Evolutionary conservation across 1,140 invertebrate species (phyloP), one percentile per base, ranked within the genome.

Genomic region (Zelostemma sp.): DNA sequence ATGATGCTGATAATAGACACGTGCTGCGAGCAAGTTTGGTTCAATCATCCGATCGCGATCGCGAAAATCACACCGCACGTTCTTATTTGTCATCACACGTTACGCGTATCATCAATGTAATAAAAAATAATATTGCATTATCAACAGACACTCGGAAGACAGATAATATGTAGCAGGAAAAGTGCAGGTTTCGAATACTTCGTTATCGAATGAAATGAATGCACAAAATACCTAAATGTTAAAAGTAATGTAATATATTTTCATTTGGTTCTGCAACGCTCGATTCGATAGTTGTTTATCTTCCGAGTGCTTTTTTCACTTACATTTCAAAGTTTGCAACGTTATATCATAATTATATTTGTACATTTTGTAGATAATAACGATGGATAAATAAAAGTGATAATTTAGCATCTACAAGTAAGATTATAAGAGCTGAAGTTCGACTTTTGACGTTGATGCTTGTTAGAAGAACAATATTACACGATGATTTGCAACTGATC

Each of bases 361-460:
- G 40, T 41, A 14, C 40, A 41, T 41, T 41, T 41, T 41, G 40
- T 41, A 41, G 40, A 41, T 41, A 41, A 41, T 41, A 41, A 41
- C 15, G 15, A 38, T 38, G 35, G 15, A 41, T 12, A 41, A 41
- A 15, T 12, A 41, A 41, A 41, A 41, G 40, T 41, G 40, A 41
- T 41, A 41, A 41, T 15, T 15, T 41, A 41, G 40, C 40, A 11
- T 41, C 40, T 41, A 41, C 40, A 41, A 41, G 11, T 41, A 14
- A 41, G 6, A 41, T 15, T 41, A 15, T 41, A 41, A 41, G 35
- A 38, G 40, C 40, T 14, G 40, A 41, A 41, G 40, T 41, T 41
- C 40, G 40, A 41, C 40, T 41, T 38, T 41, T 41, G 40, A 41
- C 40, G 14, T 41, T 41, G 15, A 41, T 15, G 40, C 40, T 41